Conservation (phyloP, 2,888 invertebrate genomes). For the Onthophagus sagittarius region DNA sequence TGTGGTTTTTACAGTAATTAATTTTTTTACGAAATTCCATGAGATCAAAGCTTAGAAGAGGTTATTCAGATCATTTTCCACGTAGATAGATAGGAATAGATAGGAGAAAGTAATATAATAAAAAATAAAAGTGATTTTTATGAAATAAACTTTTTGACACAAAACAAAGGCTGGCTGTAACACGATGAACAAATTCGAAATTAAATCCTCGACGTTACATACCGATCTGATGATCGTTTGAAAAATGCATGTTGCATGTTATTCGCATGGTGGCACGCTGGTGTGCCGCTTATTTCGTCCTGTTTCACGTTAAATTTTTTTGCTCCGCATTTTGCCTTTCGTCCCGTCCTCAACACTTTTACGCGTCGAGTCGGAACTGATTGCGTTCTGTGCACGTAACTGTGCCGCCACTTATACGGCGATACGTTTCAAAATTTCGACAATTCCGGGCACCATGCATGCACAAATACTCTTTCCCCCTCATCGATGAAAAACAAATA, state of each 20-base stretch:
- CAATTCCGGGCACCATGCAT: background rate
- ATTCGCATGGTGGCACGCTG: background rate
- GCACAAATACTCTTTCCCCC: constrained; percentile 17
- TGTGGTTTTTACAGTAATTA: too few relatives aligned
- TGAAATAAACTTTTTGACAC: too few relatives aligned
- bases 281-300: background rate
- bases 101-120: too few relatives aligned
- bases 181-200: background rate
- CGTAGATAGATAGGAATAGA: too few relatives aligned
- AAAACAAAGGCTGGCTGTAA: too few relatives aligned
- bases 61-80: too few relatives aligned
- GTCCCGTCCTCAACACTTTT: background rate
- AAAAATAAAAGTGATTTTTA: too few relatives aligned
- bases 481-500: constrained; percentile 26
- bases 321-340: background rate
- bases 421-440: background rate
- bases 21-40: too few relatives aligned
- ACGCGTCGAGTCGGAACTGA: background rate
- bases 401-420: background rate
- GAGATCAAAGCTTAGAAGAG: too few relatives aligned
- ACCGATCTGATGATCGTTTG: background rate
- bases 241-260: background rate
- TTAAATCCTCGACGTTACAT: background rate
- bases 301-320: background rate
- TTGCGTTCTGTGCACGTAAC: background rate